Evolutionary conservation across 37 sponge, comb jelly and placozoan species (phyloP).

Genomic region (Theonella swinhoei): DNA sequence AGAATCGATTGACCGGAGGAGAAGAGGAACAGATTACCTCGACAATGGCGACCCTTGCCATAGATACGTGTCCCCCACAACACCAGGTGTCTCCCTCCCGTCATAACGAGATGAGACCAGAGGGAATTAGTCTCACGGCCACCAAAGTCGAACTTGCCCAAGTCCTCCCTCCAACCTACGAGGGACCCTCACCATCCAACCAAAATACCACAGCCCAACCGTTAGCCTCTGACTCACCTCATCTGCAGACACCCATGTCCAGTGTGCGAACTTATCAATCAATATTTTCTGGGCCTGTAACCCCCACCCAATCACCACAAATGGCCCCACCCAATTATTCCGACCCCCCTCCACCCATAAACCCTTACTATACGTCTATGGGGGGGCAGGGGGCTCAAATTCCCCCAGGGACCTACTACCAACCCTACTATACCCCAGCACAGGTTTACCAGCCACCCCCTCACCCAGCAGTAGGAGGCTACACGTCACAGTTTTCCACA

Average conservation of each 20-base stretch:
- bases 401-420: background rate
- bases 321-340: background rate
- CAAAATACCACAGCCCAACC: background rate
- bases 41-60: no score
- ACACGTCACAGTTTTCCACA: background rate
- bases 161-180: conserved; percentile 33
- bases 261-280: conserved; percentile 1
- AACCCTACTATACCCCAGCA: background rate
- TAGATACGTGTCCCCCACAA: background rate
- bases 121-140: conserved; percentile 20
- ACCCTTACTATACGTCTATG: background rate
- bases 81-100: background rate
- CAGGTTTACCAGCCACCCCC: conserved; percentile 4
- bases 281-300: background rate
- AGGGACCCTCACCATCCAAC: background rate
- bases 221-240: no score
- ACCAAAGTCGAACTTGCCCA: conserved; percentile 29
- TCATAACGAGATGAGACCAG: no score
- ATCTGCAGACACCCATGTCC: background rate
- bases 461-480: no score
- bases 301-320: conserved; percentile 12
- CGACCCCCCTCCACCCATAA: background rate
- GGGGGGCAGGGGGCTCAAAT: background rate
- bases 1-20: no score
- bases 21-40: no score